These are phyloP conservation scores for Orthosia gothica DNA, from an alignment of 2,888 invertebrate genomes.

Conservation along the genomic window DNA sequence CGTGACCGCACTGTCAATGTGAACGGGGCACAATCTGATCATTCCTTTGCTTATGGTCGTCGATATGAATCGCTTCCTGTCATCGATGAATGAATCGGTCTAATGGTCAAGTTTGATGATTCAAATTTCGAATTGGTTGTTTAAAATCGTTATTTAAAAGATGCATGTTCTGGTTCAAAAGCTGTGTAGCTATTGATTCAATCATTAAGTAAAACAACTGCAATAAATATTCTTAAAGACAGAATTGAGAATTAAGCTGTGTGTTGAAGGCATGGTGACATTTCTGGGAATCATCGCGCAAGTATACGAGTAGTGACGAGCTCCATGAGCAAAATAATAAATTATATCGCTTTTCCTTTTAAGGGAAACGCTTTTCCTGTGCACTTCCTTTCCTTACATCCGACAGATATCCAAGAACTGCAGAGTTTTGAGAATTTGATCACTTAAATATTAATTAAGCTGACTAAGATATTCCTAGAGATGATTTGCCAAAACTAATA, in stretches of 20 bases:
- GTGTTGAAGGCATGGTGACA: not conserved
- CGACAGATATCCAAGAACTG: slow-evolving; percentile 1
- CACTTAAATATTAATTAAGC: not conserved
- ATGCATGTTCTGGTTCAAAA: not conserved
- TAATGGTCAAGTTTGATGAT: slow-evolving; percentile 13
- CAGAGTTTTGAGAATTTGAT: slow-evolving; percentile 6
- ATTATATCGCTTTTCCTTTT: slow-evolving; percentile 18
- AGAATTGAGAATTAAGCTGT: not conserved
- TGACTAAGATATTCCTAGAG: not conserved
- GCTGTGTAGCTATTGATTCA: not conserved
- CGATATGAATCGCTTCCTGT: slow-evolving; percentile 52
- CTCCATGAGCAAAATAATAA: slow-evolving; percentile 24
- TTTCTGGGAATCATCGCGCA: slow-evolving; percentile 4
- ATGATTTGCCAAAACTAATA: not conserved
- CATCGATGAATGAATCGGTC: slow-evolving; percentile 45
- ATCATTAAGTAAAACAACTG: too few species aligned
- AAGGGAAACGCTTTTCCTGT: slow-evolving; percentile 15
- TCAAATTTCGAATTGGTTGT: slow-evolving; percentile 21
- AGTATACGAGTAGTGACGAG: not conserved
- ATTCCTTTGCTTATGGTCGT: slow-evolving; percentile 39
- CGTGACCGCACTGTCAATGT: slow-evolving; percentile 52
- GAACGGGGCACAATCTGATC: slow-evolving; percentile 34
- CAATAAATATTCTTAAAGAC: too few species aligned
- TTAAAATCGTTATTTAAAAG: slow-evolving; percentile 24
- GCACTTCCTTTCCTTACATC: slow-evolving; percentile 7